Percentiles rank a stretch among this genome's conserved stretches.
phyloP scores from a whole-genome alignment of 2,113 vertebrate genomes.

The Climacteris rufus region DNA sequence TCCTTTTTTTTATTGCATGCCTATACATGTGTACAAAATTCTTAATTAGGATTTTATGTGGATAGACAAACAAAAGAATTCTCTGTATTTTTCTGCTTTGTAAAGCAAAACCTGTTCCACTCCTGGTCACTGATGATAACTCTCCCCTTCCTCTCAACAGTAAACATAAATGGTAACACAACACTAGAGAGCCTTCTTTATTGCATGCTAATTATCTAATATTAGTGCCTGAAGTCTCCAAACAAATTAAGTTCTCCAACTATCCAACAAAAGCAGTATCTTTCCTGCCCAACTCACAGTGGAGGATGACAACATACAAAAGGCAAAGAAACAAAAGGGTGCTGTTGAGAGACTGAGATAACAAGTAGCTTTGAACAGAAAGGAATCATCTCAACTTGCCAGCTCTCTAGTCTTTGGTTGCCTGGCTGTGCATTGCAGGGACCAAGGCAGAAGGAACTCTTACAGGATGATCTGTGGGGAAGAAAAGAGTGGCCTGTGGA shows the following conservation, averaged over 20 bases:
- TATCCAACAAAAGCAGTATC: neutral
- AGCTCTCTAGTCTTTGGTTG: slow-evolving; percentile 35
- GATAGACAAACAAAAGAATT: neutral
- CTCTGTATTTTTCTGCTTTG: neutral
- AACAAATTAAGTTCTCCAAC: neutral
- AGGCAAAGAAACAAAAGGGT: neutral
- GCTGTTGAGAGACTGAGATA: neutral
- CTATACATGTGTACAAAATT: neutral
- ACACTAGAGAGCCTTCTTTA: neutral
- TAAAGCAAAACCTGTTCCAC: neutral
- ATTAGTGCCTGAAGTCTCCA: neutral
- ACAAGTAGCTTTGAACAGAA: slow-evolving; percentile 15
- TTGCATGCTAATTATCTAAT: neutral
- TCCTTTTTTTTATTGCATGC: neutral
- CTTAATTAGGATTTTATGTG: neutral
- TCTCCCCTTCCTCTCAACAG: neutral
- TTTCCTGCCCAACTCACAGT: neutral
- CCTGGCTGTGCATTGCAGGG: slow-evolving; percentile 36
- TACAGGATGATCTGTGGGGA: slow-evolving; percentile 28
- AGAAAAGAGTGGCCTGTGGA: slow-evolving; percentile 13
- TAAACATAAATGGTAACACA: neutral
- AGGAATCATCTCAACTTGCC: slow-evolving; percentile 36
- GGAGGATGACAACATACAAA: neutral
- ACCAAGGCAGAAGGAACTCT: slow-evolving; percentile 33
- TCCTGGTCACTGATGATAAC: neutral